Evolutionary conservation across 1,140 invertebrate genomes (phyloP).

Genomic region (Diorhabda elongata): DNA sequence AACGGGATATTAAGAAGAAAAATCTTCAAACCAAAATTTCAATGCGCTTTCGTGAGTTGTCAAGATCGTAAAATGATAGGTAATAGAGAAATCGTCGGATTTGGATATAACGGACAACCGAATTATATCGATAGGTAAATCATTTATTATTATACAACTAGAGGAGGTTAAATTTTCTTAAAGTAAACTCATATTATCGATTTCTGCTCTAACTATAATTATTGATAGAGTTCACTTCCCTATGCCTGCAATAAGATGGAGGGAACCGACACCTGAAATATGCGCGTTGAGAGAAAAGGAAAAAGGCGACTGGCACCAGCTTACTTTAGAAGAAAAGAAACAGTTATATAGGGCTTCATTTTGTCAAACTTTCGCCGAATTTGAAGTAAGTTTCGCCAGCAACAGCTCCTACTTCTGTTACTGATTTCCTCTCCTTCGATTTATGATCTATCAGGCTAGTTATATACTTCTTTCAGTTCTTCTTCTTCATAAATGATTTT

Average conservation of each 20-base stretch:
- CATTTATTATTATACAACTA: not conserved
- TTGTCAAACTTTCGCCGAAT: conserved; percentile 87
- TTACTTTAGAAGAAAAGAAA: conserved; percentile 89
- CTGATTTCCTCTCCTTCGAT: too few species aligned
- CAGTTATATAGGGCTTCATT: conserved; percentile 87
- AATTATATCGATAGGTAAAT: conserved; percentile 66
- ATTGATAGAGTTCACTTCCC: conserved; percentile 62
- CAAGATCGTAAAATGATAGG: conserved; percentile 55
- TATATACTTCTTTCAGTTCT: too few species aligned
- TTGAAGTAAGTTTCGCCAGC: conserved; percentile 51
- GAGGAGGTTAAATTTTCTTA: too few species aligned
- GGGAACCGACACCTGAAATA: conserved; percentile 57
- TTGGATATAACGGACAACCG: conserved; percentile 75
- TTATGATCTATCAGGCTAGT: too few species aligned
- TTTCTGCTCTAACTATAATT: not conserved
- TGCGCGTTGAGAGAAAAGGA: conserved; percentile 81
- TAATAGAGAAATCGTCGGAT: conserved; percentile 87
- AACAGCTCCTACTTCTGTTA: too few species aligned
- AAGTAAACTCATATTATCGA: too few species aligned
- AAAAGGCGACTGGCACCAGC: conserved; percentile 89
- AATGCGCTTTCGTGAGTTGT: not conserved
- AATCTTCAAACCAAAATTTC: not conserved
- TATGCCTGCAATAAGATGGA: conserved; percentile 84
- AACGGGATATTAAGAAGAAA: not conserved
- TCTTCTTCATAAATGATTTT: too few species aligned